Conservation (phyloP, 2,797 vertebrate species). For the Eulemur coronatus region DNA sequence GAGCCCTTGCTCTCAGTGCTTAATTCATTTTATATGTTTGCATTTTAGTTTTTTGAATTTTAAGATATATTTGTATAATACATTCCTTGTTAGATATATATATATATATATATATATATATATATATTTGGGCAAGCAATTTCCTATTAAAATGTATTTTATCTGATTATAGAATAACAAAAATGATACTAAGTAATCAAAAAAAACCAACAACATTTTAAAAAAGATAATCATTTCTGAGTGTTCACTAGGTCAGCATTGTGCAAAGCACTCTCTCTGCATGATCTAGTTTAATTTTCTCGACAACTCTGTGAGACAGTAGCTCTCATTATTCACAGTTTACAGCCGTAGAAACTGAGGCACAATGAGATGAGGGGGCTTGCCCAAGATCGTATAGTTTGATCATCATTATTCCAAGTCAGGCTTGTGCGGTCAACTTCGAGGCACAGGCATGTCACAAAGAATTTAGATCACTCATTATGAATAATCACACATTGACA, state of each 20-base stretch:
- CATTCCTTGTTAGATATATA: neutral
- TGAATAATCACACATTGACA: neutral
- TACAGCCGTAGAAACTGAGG: neutral
- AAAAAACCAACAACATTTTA: neutral
- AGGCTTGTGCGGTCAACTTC: neutral
- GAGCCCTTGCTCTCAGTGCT: neutral
- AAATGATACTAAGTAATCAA: neutral
- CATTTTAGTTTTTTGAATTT: neutral
- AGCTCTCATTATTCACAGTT: neutral
- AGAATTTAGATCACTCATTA: neutral
- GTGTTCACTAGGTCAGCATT: neutral
- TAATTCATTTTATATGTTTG: neutral
- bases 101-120: neutral
- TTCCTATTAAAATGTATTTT: neutral
- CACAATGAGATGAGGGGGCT: fast-evolving
- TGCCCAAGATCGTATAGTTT: neutral
- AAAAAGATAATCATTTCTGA: neutral
- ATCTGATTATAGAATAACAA: neutral
- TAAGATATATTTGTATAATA: neutral
- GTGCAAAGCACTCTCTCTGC: neutral
- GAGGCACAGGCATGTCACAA: neutral
- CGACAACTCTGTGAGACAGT: neutral
- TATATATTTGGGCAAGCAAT: neutral
- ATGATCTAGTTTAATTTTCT: neutral
- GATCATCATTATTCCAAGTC: neutral